These are phyloP conservation scores for Callyntrura sp. DNA, from an alignment of 2,888 invertebrate genomes.

Conservation along the genomic window DNA sequence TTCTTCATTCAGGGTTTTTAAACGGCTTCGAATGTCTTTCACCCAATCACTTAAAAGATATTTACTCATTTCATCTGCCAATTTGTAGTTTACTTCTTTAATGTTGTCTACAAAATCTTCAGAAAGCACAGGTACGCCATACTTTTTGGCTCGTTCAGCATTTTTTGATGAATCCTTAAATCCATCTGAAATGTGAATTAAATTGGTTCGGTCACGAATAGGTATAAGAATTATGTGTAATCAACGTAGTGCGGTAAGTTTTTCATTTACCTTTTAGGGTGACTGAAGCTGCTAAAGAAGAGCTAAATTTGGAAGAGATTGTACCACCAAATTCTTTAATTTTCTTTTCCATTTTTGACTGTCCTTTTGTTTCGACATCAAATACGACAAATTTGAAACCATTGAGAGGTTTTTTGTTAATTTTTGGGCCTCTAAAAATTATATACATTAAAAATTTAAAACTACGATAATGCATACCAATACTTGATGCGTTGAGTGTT, in stretches of 20 bases:
- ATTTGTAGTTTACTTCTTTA: slow-evolving; percentile 78
- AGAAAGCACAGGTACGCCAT: slow-evolving; percentile 93
- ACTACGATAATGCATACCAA: not conserved
- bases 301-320: slow-evolving; percentile 88
- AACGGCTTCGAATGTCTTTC: slow-evolving; percentile 66
- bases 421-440: slow-evolving; percentile 74
- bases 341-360: slow-evolving; percentile 90
- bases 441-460: too few relatives aligned
- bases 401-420: slow-evolving; percentile 87
- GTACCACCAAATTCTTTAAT: slow-evolving; percentile 92
- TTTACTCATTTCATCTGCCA: slow-evolving; percentile 76
- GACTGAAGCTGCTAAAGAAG: slow-evolving; percentile 91
- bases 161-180: slow-evolving; percentile 87
- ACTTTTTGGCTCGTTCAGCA: slow-evolving; percentile 89
- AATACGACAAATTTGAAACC: slow-evolving; percentile 91
- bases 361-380: slow-evolving; percentile 87
- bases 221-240: too few relatives aligned
- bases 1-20: slow-evolving; percentile 71
- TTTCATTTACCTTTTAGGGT: slow-evolving; percentile 87
- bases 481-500: not conserved
- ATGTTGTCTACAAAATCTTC: slow-evolving; percentile 89
- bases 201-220: too few relatives aligned
- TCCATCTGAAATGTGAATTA: slow-evolving; percentile 84
- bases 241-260: too few relatives aligned
- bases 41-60: slow-evolving; percentile 80